phyloP scores from a whole-genome alignment of 1,140 invertebrate species.

The Pogonomyrmex californicus region DNA sequence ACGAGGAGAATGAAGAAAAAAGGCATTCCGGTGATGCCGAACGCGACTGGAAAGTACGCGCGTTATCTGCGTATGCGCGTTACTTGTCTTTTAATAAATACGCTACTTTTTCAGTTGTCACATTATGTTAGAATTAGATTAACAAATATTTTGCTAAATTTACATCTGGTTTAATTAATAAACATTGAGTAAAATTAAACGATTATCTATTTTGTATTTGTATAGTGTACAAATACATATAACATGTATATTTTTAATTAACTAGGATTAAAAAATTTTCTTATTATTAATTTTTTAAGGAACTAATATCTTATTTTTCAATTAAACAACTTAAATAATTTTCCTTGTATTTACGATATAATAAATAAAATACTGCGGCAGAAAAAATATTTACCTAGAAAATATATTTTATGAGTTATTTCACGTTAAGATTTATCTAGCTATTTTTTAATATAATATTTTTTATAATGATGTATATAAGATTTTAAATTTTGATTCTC shows the following conservation, averaged over 20 bases:
- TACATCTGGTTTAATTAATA: neutral
- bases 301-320: neutral
- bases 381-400: neutral
- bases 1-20: conserved; percentile 40
- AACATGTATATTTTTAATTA: neutral
- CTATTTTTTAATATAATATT: too few relatives aligned
- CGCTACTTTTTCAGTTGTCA: neutral
- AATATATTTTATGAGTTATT: neutral
- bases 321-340: neutral
- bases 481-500: neutral
- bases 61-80: neutral
- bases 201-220: neutral
- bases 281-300: neutral
- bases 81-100: neutral
- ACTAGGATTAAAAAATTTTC: neutral
- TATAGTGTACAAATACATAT: neutral
- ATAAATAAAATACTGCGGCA: neutral
- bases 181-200: neutral
- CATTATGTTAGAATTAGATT: neutral
- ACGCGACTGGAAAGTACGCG: neutral
- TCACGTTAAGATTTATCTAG: neutral
- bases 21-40: neutral
- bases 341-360: neutral
- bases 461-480: neutral
- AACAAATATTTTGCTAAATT: neutral